These are phyloP conservation scores for Pseudocheirus occidentalis DNA, from an alignment of 2,797 vertebrate species.

Conservation along the genomic window DNA sequence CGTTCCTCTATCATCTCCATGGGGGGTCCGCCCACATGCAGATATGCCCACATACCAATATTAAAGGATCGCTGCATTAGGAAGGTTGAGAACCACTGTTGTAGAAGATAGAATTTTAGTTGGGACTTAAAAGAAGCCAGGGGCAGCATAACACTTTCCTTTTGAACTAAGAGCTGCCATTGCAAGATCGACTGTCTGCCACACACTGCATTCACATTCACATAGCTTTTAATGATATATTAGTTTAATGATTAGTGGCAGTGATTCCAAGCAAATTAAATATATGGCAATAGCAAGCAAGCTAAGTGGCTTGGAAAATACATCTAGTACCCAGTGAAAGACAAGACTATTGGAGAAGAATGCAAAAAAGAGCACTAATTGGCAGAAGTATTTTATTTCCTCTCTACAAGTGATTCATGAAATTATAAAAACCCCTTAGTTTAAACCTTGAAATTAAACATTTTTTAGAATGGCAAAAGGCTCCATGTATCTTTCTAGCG, in stretches of 20 bases:
- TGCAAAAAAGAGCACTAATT: conserved; percentile 23
- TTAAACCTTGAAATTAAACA: conserved; percentile 56
- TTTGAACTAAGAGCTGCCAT: not conserved
- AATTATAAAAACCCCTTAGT: not conserved
- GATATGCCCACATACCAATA: no score
- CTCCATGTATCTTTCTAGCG: conserved; percentile 38
- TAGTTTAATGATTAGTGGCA: not conserved
- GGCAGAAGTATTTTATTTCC: not conserved
- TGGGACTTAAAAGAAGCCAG: not conserved
- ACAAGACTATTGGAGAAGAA: not conserved
- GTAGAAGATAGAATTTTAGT: not conserved
- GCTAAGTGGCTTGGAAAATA: conserved; percentile 27
- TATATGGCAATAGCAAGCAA: not conserved
- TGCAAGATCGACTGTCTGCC: not conserved
- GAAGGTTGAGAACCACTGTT: no score
- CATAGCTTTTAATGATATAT: not conserved
- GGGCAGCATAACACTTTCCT: not conserved
- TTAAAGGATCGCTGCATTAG: no score
- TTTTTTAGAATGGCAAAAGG: conserved; percentile 48
- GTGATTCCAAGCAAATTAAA: conserved; percentile 47
- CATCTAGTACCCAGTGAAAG: not conserved
- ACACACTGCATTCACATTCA: not conserved
- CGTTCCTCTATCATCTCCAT: no score
- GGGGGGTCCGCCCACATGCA: no score
- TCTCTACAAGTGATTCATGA: not conserved